Base-by-base conservation (phyloP, 2,113 vertebrate genomes). In the Verasper variegatus region DNA sequence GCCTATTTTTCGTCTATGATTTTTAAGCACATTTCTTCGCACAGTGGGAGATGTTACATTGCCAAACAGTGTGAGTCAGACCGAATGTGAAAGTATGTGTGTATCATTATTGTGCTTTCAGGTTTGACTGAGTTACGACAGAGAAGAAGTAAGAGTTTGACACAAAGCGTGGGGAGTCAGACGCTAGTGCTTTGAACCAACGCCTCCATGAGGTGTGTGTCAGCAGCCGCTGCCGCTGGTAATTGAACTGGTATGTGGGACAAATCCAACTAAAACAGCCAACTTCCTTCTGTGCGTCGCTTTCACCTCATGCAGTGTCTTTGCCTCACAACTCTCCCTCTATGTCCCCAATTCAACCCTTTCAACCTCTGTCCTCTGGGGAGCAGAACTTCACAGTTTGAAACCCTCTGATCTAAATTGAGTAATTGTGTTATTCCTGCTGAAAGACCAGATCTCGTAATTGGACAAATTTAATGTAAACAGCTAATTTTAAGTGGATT, bases 391-490 rank as follows among this genome's bases (percentile, higher is more conserved):
- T 42, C 18, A 42, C 18, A 31, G 14, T 59, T 23, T 35, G 15
- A 55, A 27, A 62, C 12, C 52, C 26, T 60, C 23, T 17, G n/a
- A 49, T 62, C 31, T 21, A 6, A 1, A 21, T 45, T 21, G 24
- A 18, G 18, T 56, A 20, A 3, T 3, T 57, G 13, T 17, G 14
- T 51, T 11, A 3, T 2, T 57, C 12, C 57, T 37, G 14, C 59
- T 12, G 21, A 8, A 52, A 74, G 15, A 21, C n/a, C 37, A 13
- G 20, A 11, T 58, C 61, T 20, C 18, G n/a, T 20, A 20, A n/a
- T 64, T 26, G 74, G 65, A 51, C 15, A 11, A 49, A 69, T 26
- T 24, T 57, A 63, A 80, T 26, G 49, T 12, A 57, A 4, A 27
- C 0, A 37, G 4, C 26, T 51, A 7, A 52, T 17, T 82, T 65